phyloP scores from a whole-genome alignment of 1,140 invertebrate genomes.

The Cyclargus thomasi region DNA sequence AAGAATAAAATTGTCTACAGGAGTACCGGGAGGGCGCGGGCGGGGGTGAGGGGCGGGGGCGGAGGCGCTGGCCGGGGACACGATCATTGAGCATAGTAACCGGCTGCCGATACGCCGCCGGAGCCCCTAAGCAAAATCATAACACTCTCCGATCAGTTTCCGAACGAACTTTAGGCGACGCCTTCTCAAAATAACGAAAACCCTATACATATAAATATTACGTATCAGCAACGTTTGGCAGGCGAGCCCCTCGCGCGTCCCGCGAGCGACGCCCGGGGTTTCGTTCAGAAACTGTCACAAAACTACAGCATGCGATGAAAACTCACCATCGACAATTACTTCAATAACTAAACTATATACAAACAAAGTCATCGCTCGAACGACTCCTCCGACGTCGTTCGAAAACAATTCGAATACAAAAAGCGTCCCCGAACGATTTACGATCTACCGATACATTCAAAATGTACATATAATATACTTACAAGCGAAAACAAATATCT shows the following conservation, averaged over 20 bases:
- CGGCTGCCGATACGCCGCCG: constrained; percentile 33
- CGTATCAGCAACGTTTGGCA: constrained; percentile 11
- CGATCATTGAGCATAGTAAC: constrained; percentile 60
- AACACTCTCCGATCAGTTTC: constrained; percentile 45
- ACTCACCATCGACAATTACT: constrained; percentile 29
- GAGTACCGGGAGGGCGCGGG: neutral
- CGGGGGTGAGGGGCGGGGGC: constrained; percentile 18
- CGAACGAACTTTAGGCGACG: constrained; percentile 34
- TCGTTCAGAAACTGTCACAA: constrained; percentile 39
- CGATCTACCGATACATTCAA: constrained; percentile 37
- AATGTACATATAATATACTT: constrained; percentile 71
- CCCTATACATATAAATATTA: constrained; percentile 26
- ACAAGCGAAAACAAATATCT: constrained; percentile 57
- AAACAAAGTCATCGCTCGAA: constrained; percentile 33
- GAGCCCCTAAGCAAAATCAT: constrained; percentile 51
- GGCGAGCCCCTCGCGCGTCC: neutral
- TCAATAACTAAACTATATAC: constrained; percentile 22
- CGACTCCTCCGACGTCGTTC: constrained; percentile 32
- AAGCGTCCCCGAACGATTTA: constrained; percentile 38
- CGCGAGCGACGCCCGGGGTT: constrained; percentile 14
- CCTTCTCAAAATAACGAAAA: constrained; percentile 21
- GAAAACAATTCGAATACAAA: constrained; percentile 42
- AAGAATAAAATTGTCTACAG: constrained; percentile 12
- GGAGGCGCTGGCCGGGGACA: constrained; percentile 36
- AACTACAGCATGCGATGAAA: constrained; percentile 49